Evolutionary conservation across 2,888 invertebrate species (phyloP).

Genomic region (Apoderus coryli): DNA sequence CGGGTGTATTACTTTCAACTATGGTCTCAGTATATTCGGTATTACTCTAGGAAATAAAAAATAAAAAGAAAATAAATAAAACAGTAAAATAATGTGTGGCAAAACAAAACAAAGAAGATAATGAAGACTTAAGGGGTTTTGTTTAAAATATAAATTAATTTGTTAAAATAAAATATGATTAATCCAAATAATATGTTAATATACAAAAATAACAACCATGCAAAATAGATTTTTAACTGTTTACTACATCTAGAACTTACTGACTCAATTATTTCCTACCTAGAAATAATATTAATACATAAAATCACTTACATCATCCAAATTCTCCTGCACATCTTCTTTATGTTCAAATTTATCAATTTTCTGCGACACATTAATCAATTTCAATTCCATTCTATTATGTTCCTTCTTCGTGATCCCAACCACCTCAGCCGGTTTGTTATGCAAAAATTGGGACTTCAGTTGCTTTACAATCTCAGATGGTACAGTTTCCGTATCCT

Average conservation of each 20-base stretch:
- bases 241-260: too few relatives aligned
- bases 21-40: constrained; percentile 31
- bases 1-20: constrained; percentile 21
- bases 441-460: constrained; percentile 25
- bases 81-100: constrained; percentile 11
- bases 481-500: constrained; percentile 24
- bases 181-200: too few relatives aligned
- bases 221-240: too few relatives aligned
- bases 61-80: constrained; percentile 18
- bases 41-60: constrained; percentile 28
- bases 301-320: constrained; percentile 21
- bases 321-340: constrained; percentile 17
- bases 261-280: too few relatives aligned
- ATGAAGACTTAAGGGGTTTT: too few relatives aligned
- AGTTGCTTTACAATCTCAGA: constrained; percentile 23
- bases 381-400: constrained; percentile 23
- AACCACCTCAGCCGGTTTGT: constrained; percentile 19
- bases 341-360: constrained; percentile 29
- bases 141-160: too few relatives aligned
- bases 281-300: too few relatives aligned
- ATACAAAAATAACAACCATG: too few relatives aligned
- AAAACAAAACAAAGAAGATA: too few relatives aligned
- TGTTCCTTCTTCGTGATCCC: constrained; percentile 19
- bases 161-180: too few relatives aligned
- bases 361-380: constrained; percentile 28